Percentiles rank a stretch among this genome's conserved stretches.
These are phyloP conservation scores for Leptonema lineaticorne DNA, from an alignment of 1,140 invertebrate species.

Conservation along the genomic window DNA sequence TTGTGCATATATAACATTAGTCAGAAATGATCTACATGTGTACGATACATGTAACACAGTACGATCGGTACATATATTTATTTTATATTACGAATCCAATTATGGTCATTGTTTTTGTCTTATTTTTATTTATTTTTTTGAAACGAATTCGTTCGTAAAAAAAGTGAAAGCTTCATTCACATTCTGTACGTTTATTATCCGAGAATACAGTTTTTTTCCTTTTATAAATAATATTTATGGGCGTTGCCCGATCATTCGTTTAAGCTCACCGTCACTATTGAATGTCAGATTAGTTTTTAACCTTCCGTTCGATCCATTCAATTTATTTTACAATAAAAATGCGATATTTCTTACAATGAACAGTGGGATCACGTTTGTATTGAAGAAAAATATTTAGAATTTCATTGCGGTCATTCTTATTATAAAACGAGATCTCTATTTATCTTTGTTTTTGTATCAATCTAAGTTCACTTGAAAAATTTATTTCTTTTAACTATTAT, in stretches of 20 bases:
- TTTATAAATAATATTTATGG: background rate
- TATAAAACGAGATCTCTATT: no score
- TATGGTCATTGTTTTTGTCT: background rate
- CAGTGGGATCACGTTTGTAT: no score
- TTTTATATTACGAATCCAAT: slow-evolving; percentile 12
- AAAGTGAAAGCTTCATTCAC: slow-evolving; percentile 11
- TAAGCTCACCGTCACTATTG: background rate
- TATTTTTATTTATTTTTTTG: background rate
- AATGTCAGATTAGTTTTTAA: slow-evolving; percentile 2
- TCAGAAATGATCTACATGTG: slow-evolving; percentile 7
- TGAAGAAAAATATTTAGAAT: no score
- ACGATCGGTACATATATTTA: background rate
- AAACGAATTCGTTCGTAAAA: background rate
- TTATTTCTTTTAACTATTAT: no score
- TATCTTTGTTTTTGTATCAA: no score
- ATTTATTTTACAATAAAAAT: background rate
- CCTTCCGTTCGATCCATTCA: background rate
- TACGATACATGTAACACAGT: background rate
- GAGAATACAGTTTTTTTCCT: background rate
- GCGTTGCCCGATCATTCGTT: background rate
- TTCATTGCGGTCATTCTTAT: no score
- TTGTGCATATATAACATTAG: background rate
- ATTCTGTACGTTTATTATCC: no score
- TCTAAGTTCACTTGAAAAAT: no score
- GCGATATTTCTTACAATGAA: background rate